Evolutionary conservation across 1,140 invertebrate genomes (phyloP), one percentile per base, ranked within the genome.

Genomic region (Andricus grossulariae): DNA sequence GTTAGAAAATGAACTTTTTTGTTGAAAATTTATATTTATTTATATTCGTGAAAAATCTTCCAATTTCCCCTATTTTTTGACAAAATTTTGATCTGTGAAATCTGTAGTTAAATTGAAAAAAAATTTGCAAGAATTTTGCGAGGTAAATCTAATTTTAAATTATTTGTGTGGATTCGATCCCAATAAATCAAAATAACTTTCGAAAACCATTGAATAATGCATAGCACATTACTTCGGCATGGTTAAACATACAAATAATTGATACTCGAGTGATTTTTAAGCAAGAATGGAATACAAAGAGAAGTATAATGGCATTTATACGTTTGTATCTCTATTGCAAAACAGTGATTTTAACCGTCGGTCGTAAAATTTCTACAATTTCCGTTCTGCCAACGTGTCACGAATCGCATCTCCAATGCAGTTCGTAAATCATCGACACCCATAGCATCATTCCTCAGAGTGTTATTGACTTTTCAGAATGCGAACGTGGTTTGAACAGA

Each of bases 201-300:
- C 3, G 32, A 21, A 16, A 6, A 3, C 13, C 39, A 16, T 66
- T 66, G 32, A 66, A 39, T 45, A 45, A 66, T 66, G 32, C 60
- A 66, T 66, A 39, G 60, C 16, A n/a, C 15, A 66, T 66, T 66
- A 66, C 16, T 66, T 39, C 7, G 39, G 39, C 60, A 21, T 13
- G 10, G 39, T 45, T 45, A 45, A 8, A 39, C 32, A 39, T n/a
- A 66, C 32, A 66, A 66, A 66, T 66, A 66, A 66, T 66, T 66
- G 60, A 66, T 66, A 39, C 13, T 66, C 32, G 60, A 66, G 25
- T 66, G 60, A 16, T 66, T 66, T 66, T 66, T 66, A 7, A 39
- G 32, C 15, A 66, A 39, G 32, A 66, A 66, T 66, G n/a, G 60
- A 66, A 66, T 66, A 66, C 60, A 66, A 39, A 66, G 60, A 66